Evolutionary conservation across 2,113 vertebrate species (phyloP).

Genomic region (Rhea pennata): DNA sequence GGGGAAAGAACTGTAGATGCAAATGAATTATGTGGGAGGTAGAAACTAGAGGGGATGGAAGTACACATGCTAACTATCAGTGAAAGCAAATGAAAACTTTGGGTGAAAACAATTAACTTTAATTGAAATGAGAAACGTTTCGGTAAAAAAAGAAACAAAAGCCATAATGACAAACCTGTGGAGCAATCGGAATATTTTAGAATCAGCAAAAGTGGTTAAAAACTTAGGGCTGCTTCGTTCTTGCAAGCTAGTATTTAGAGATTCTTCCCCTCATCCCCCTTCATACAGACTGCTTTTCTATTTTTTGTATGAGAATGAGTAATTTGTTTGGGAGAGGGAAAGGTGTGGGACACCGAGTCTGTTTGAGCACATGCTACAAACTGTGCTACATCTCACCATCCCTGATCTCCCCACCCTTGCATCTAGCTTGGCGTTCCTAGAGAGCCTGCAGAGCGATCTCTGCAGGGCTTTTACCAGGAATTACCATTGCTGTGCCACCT

Average conservation of each 20-base stretch:
- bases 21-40: neutral
- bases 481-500: neutral
- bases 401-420: neutral
- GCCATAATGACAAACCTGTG: neutral
- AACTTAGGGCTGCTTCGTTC: neutral
- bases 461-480: neutral
- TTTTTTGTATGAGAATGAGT: neutral
- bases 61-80: neutral
- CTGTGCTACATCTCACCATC: neutral
- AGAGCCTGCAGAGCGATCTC: neutral
- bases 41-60: neutral
- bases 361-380: neutral
- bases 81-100: neutral
- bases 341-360: neutral
- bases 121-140: neutral
- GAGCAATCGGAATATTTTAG: neutral
- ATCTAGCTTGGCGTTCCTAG: neutral
- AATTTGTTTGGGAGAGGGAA: neutral
- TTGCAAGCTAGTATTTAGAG: neutral
- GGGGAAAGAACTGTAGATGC: neutral
- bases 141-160: neutral
- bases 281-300: neutral
- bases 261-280: neutral
- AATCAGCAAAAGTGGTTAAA: neutral
- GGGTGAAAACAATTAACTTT: neutral